A percentile compares a stretch with the other conserved stretches of the same genome.
phyloP scores from a whole-genome alignment of 2,797 vertebrate genomes.

The Microchirus variegatus region DNA sequence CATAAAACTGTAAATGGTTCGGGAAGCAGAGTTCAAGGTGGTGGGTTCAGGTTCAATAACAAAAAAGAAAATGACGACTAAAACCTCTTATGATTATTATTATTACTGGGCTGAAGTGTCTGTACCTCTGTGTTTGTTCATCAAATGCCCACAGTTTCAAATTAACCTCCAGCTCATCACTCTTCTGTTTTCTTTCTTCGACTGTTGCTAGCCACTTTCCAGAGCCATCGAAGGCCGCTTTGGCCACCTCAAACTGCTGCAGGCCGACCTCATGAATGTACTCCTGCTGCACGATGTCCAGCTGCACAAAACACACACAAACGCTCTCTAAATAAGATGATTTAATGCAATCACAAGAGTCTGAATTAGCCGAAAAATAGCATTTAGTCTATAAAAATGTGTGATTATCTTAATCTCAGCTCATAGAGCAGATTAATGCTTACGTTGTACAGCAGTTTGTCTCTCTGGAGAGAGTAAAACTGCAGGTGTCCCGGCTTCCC shows the following conservation, averaged over 20 bases:
- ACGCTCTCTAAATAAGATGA: too few relatives aligned
- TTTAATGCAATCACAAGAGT: too few relatives aligned
- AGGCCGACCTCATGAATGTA: constrained; percentile 87
- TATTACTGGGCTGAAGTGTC: background rate
- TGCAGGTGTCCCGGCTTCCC: constrained; percentile 96
- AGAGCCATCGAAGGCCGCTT: constrained; percentile 80
- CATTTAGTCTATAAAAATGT: too few relatives aligned
- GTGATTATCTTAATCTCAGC: too few relatives aligned
- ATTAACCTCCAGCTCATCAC: constrained; percentile 82
- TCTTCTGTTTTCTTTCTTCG: constrained; percentile 85
- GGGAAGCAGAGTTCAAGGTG: background rate
- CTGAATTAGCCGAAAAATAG: too few relatives aligned
- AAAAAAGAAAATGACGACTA: background rate
- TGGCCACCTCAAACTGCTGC: constrained; percentile 87
- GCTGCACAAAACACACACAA: constrained; percentile 73
- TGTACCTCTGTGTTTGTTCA: constrained; percentile 89
- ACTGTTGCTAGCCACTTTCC: constrained; percentile 93
- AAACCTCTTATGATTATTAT: background rate
- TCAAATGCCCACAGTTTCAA: constrained; percentile 90
- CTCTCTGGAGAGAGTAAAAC: constrained; percentile 92
- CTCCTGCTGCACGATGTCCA: constrained; percentile 96
- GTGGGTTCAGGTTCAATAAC: too few relatives aligned
- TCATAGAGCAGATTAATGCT: constrained; percentile 51
- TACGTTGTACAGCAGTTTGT: constrained; percentile 95
- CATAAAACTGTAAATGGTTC: constrained; percentile 81